Evolutionary conservation across 2,797 vertebrate species (phyloP), one percentile per base, ranked within the genome.

Genomic region (Sus cebifrons): DNA sequence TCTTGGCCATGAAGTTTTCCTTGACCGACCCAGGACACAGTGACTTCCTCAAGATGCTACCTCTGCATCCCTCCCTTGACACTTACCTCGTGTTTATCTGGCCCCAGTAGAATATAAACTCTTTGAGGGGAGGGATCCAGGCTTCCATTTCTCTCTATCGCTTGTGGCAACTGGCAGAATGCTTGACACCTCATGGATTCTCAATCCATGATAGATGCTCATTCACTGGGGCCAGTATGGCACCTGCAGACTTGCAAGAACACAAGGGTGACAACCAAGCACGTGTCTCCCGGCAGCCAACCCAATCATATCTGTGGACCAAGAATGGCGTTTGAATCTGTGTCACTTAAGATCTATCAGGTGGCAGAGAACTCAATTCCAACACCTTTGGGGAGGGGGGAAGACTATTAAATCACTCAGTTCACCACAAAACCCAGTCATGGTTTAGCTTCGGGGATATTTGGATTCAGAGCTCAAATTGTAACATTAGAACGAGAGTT

Each of bases 321-420:
- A 86, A 75, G 36, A 71, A 78, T 64, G 25, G 60, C 23, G 6
- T 49, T 73, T 70, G 82, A 54, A 58, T 89, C 64, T 84, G 17
- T 73, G 44, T 60, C 64, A 78, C 8, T 84, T 49, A 89, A 77
- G 78, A 87, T 74, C 74, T 79, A 78, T 65, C 60, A 62, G 16
- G 49, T 79, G 75, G 70, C 65, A 60, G 74, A 94, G 92, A 70
- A 89, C 40, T 36, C 56, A 93, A 89, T 83, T 89, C 70, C 74
- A 93, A 79, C 74, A 65, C 36, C 64, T 32, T 73, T 32, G 32
- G 32, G 32, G 32, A 2, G 32, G 36, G 36, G 36, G 36, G 36
- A 36, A 86, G 25, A 27, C 49, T 70, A 65, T 89, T 93, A 71
- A 94, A 79, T 79, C 75, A 65, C 62, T 79, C 67, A 40, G 74